Base-by-base conservation (phyloP, 2,888 invertebrate species). In the Leucophenga maculata region DNA sequence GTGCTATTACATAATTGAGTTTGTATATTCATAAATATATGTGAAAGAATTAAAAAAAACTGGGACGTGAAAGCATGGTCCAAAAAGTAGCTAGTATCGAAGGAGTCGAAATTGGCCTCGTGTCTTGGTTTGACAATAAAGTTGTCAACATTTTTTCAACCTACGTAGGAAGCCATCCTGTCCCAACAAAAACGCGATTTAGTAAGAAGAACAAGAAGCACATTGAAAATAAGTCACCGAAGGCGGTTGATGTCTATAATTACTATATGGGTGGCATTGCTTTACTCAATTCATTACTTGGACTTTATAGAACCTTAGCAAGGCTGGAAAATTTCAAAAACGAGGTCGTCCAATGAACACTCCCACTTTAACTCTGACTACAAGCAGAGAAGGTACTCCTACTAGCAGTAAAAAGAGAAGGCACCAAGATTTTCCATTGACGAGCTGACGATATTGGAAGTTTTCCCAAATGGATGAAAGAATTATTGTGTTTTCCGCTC, bases 111-210 rank as follows among this genome's bases (percentile, higher is more conserved):
- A 20, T 74, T 54, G 55, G 69, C 22, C 67, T 70, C 52, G 68
- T 72, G 44, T 70, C 68, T 60, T 73, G 69, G 69, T 73, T 72
- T 72, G 73, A 73, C 59, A 71, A 68, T 55, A 73, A 72, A 69
- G 64, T 70, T 48, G 67, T 64, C 39, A 39, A 39, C 8, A 39
- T 39, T 39, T 9, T 39, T 39, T 39, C 39, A 3, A 48, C 67
- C 59, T 70, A 68, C 13, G 62, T 71, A 54, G 69, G 67, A 72
- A 65, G 67, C 70, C 44, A 67, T 70, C 68, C 70, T 66, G 57
- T 57, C 65, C 59, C 65, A 69, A 64, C 59, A 54, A 68, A 68
- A 68, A 52, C 11, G 1, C 65, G 71, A 46, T 73, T 65, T 31
- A 73, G 67, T 66, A 71, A 68, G 39, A 39, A 39, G 60, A 67